These are phyloP conservation scores for Dolichomitus sp. DNA, from an alignment of 2,888 invertebrate genomes.

Conservation along the genomic window DNA sequence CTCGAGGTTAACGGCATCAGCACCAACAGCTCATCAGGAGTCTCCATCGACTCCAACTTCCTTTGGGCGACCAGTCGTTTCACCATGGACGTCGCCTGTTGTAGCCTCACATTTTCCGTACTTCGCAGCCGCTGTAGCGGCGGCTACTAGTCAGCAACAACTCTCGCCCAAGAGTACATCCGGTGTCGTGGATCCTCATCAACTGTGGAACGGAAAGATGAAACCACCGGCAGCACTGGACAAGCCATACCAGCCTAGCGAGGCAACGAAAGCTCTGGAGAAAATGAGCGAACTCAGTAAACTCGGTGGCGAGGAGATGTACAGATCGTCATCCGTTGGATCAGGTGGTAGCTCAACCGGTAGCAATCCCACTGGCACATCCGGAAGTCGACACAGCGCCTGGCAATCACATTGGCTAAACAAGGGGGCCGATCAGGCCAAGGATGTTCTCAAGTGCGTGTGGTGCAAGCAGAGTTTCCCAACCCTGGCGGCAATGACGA, in stretches of 20 bases:
- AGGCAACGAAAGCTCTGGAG: conserved; percentile 95
- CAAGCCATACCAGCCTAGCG: conserved; percentile 88
- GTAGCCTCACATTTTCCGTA: conserved; percentile 93
- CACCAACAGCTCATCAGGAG: conserved; percentile 78
- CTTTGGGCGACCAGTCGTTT: conserved; percentile 90
- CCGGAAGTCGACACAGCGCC: conserved; percentile 93
- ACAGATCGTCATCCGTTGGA: conserved; percentile 89
- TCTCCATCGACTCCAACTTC: conserved; percentile 81
- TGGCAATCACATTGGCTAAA: conserved; percentile 99
- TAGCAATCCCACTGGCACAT: conserved; percentile 88
- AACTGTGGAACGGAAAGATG: conserved; percentile 93
- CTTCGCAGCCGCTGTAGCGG: conserved; percentile 93
- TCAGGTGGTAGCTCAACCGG: conserved; percentile 78
- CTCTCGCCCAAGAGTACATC: conserved; percentile 90
- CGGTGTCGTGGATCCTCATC: conserved; percentile 85
- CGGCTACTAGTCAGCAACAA: conserved; percentile 88
- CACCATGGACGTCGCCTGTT: conserved; percentile 93
- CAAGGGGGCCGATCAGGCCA: conserved; percentile 97
- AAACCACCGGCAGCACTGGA: conserved; percentile 89
- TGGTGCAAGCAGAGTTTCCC: conserved; percentile 99
- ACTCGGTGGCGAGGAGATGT: conserved; percentile 93
- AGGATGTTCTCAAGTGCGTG: conserved; percentile 98
- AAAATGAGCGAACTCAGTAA: conserved; percentile 97
- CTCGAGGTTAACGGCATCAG: conserved; percentile 86
- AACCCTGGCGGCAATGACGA: conserved; percentile 96